Evolutionary conservation across 2,888 invertebrate species (phyloP), one percentile per base, ranked within the genome.

Genomic region (Mechanitis messenoides): DNA sequence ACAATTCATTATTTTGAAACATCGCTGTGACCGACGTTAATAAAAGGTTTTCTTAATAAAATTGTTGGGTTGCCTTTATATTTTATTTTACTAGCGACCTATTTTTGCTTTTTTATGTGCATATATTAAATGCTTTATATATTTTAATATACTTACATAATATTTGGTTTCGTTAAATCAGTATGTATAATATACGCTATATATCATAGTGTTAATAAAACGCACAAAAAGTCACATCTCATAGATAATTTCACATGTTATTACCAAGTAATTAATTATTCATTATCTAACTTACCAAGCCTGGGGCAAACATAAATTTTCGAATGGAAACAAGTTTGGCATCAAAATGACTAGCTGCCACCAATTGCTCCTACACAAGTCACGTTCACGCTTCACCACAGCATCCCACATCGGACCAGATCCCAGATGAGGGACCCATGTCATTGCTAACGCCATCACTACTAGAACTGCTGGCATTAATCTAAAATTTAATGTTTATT

Each of bases 361-460:
- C 90, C 90, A 90, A 72, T 89, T 88, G 42, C 67, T 72, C 0
- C 90, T 71, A 72, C 90, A 90, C 74, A 87, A 72, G 47, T 88
- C 87, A 0, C 85, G 71, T 63, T 90, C 90, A 1, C 88, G 76
- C 60, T 78, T 83, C 53, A 90, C 90, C 28, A 90, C 89, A 0
- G 88, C 89, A 46, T 90, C 90, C 90, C 90, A 90, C 88, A 90
- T 89, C 0, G 90, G 90, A 0, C 90, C 90, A 0, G 87, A 86
- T 0, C 89, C 90, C 63, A 87, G 1, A 33, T 85, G 89, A 0
- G 88, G 89, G 0, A 88, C 85, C 90, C 90, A 90, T 0, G 89
- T 90, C 89, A 89, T 89, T 0, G 88, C 88, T 3, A 89, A 70
- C 2, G 81, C 89, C 88, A 89, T 87, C 33, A 88, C 84, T 0